These are phyloP conservation scores for Napeogenes inachia DNA, from an alignment of 2,888 invertebrate species.

Conservation along the genomic window DNA sequence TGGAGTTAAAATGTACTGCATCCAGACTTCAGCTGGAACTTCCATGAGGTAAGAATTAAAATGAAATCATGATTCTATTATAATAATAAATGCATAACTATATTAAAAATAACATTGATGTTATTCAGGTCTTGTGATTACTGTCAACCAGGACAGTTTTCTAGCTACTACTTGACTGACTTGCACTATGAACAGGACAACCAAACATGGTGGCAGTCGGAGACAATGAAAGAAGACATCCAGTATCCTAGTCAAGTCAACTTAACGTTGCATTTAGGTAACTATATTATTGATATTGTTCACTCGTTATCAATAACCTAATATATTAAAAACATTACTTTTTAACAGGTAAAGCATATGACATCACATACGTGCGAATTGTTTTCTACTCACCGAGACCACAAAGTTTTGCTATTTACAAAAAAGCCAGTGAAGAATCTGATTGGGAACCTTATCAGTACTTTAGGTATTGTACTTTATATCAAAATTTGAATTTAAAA, in stretches of 20 bases:
- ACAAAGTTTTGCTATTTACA: slow-evolving; percentile 97
- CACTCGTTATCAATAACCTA: background rate
- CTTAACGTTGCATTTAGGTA: slow-evolving; percentile 91
- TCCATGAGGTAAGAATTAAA: slow-evolving; percentile 66
- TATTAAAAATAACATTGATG: slow-evolving; percentile 3
- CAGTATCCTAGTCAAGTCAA: slow-evolving; percentile 95
- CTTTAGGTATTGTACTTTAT: slow-evolving; percentile 79
- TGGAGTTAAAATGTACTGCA: slow-evolving; percentile 88
- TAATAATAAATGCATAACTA: slow-evolving; percentile 35
- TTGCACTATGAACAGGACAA: slow-evolving; percentile 93
- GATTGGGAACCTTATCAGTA: slow-evolving; percentile 94
- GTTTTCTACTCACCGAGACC: slow-evolving; percentile 97
- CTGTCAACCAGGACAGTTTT: slow-evolving; percentile 80
- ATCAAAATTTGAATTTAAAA: background rate
- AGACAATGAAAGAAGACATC: slow-evolving; percentile 96
- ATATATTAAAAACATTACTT: background rate
- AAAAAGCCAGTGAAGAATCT: slow-evolving; percentile 86
- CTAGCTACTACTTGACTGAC: slow-evolving; percentile 88
- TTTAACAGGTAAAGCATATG: slow-evolving; percentile 91
- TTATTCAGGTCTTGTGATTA: slow-evolving; percentile 85
- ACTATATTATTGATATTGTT: slow-evolving; percentile 37
- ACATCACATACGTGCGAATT: slow-evolving; percentile 96
- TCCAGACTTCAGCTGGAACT: slow-evolving; percentile 88
- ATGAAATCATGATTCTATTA: background rate
- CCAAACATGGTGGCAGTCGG: slow-evolving; percentile 98